phyloP scores from a whole-genome alignment of 1,140 invertebrate species.

The Nymphalis io region DNA sequence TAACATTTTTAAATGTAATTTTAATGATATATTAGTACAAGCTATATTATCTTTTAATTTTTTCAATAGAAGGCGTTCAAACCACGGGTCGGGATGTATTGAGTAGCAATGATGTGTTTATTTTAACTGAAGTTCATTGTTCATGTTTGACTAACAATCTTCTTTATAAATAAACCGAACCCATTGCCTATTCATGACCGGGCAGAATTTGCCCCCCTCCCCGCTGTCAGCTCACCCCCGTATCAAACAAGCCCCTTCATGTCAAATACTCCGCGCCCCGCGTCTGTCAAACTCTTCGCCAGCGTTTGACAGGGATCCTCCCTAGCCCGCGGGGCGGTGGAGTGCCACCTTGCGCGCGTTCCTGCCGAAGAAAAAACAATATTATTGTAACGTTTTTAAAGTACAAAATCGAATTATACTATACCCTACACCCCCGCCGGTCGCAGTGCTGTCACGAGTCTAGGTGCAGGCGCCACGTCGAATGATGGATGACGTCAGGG shows the following conservation, averaged over 20 bases:
- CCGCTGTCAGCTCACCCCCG: slow-evolving; percentile 67
- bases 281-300: slow-evolving; percentile 80
- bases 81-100: slow-evolving; percentile 12
- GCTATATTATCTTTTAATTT: neutral
- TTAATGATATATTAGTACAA: slow-evolving; percentile 18
- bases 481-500: slow-evolving; percentile 80
- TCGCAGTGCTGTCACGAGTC: slow-evolving; percentile 72
- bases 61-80: neutral
- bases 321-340: slow-evolving; percentile 71
- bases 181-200: slow-evolving; percentile 80
- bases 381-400: slow-evolving; percentile 38
- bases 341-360: slow-evolving; percentile 61
- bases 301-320: slow-evolving; percentile 80
- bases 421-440: slow-evolving; percentile 56
- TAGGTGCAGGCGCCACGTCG: slow-evolving; percentile 78
- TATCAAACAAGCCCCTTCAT: slow-evolving; percentile 81
- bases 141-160: slow-evolving; percentile 73
- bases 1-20: slow-evolving; percentile 22
- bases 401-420: slow-evolving; percentile 35
- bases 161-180: slow-evolving; percentile 80
- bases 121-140: slow-evolving; percentile 70
- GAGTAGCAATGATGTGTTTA: slow-evolving; percentile 66
- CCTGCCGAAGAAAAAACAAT: slow-evolving; percentile 30
- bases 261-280: slow-evolving; percentile 80
- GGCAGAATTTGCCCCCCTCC: slow-evolving; percentile 72